These are phyloP conservation scores for Mus spicilegus DNA, from an alignment of 2,113 vertebrate genomes.

Conservation along the genomic window DNA sequence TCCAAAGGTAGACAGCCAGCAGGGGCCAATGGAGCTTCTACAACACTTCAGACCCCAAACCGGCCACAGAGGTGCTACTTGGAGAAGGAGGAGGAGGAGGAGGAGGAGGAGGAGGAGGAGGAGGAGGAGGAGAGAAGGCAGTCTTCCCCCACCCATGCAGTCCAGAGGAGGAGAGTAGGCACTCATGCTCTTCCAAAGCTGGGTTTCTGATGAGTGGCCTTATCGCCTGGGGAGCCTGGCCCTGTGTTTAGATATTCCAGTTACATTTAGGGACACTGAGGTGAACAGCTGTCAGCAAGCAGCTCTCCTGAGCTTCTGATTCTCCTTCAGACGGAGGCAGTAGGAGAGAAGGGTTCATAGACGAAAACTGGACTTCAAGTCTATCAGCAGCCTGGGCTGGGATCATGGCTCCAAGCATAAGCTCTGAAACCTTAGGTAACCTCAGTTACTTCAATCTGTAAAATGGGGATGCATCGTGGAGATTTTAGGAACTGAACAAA, in stretches of 20 bases:
- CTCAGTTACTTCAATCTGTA: constrained; percentile 45
- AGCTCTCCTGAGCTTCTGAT: neutral
- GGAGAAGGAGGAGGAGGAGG: neutral
- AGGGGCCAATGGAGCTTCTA: neutral
- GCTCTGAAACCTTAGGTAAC: constrained; percentile 3
- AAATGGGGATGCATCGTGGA: neutral
- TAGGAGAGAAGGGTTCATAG: neutral
- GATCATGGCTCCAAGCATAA: neutral
- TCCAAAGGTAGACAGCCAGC: neutral
- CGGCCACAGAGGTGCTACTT: neutral
- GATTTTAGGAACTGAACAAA: constrained; percentile 21
- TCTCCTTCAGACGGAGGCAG: neutral
- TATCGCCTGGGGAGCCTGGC: neutral
- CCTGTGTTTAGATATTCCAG: too few relatives aligned
- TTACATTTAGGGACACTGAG: too few relatives aligned
- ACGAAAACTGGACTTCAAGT: neutral
- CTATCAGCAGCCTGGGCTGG: neutral
- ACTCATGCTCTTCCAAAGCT: neutral
- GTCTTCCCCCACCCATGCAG: neutral
- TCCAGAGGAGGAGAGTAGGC: neutral
- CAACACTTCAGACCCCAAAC: neutral
- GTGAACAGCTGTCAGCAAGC: neutral
- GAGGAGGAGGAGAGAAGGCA: too few relatives aligned
- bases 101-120: neutral
- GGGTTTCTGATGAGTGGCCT: neutral